Percentiles rank a stretch among this genome's conserved stretches.
phyloP scores from a whole-genome alignment of 2,888 invertebrate species.

The Cynaeus angustus region DNA sequence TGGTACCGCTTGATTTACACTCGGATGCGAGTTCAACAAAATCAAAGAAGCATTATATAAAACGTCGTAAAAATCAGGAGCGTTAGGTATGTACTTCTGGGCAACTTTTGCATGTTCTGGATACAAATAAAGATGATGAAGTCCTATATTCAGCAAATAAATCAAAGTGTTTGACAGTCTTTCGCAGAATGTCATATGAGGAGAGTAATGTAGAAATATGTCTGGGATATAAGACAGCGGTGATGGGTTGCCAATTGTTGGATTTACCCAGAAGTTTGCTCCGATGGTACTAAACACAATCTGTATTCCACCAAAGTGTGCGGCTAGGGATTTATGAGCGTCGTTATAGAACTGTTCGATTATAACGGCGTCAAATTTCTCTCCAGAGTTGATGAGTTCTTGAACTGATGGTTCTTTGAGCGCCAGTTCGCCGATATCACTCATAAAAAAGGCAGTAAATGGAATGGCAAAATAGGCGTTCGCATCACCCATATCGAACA shows the following conservation, averaged over 20 bases:
- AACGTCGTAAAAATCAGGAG: constrained; percentile 57
- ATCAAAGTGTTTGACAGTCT: too few species aligned
- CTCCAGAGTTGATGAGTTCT: not conserved
- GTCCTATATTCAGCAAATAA: too few species aligned
- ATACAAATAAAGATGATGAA: too few species aligned
- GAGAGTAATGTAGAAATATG: too few species aligned
- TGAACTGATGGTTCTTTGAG: not conserved
- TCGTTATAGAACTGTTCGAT: constrained; percentile 72
- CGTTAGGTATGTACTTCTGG: constrained; percentile 59
- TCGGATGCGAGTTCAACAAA: constrained; percentile 70
- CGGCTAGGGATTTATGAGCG: constrained; percentile 67
- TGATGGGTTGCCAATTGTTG: constrained; percentile 62
- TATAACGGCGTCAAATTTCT: constrained; percentile 54
- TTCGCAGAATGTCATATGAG: too few species aligned
- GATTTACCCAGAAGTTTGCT: constrained; percentile 70
- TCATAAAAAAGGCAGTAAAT: too few species aligned
- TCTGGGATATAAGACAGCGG: constrained; percentile 57
- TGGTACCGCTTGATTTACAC: constrained; percentile 72
- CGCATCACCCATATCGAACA: not conserved
- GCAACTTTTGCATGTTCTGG: too few species aligned
- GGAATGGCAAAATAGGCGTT: too few species aligned
- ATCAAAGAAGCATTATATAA: constrained; percentile 60
- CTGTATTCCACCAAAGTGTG: constrained; percentile 63
- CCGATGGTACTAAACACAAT: constrained; percentile 68
- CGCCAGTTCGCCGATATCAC: not conserved